Base-by-base conservation (phyloP, 2,113 vertebrate genomes). In the Suncus etruscus region DNA sequence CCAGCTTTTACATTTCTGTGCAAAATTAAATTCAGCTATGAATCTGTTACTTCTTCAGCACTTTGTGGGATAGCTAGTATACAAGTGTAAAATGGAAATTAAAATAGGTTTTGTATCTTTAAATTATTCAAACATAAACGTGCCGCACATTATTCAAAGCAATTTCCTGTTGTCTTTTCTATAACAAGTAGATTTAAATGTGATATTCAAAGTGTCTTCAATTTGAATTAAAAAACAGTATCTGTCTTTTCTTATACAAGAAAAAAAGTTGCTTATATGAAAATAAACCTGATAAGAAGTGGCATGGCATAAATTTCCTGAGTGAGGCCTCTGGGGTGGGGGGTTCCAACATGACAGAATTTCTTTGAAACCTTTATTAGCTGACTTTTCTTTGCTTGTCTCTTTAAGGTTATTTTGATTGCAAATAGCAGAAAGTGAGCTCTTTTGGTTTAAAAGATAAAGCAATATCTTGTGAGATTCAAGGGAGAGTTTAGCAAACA, bases 141-240 rank as follows among this genome's bases (percentile, higher is more conserved):
- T 87, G 70, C 80, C 86, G 95, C 91, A 83, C 63, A 78, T 93
- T 90, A 94, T 95, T 95, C 92, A 95, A 92, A 96, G 83, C 63
- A 96, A 95, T 92, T 95, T 95, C 65, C 86, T 91, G 22, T 94
- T 93, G 90, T 65, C 39, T 90, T 95, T 94, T 90, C 87, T 88
- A 27, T 77, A 90, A 70, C 50, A 51, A 31, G 32, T 78, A 89
- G 77, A 58, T 93, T 83, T 89, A 89, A 92, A 87, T 77, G 39
- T 45, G 27, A 32, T 77, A 58, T 86, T 89, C 80, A 68, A 45
- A 78, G 25, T 65, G 14, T 81, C 91, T 94, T 81, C 77, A 45
- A 29, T 92, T 87, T 95, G 47, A 95, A 89, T 92, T 93, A 91
- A 93, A 94, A 93, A 75, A 12, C 16, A 80, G 24, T 80, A 80